Conservation (phyloP, 2,888 invertebrate genomes). For the Callosobruchus maculatus region DNA sequence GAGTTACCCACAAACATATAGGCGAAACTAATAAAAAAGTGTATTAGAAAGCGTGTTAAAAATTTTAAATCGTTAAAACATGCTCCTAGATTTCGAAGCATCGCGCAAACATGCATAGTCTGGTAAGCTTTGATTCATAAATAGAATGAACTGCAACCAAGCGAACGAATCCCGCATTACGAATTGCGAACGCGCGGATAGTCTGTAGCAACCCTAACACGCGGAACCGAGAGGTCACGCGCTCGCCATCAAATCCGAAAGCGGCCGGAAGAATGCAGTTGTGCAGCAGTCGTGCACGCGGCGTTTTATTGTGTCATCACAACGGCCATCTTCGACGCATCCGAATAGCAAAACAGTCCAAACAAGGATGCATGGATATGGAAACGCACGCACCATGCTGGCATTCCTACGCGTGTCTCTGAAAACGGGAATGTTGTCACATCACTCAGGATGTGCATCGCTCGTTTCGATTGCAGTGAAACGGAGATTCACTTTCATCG, state of each 20-base stretch:
- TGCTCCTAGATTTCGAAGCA: too few species aligned
- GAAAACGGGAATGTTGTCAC: background rate
- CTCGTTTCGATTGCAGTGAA: background rate
- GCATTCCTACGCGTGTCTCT: background rate
- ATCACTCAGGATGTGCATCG: background rate
- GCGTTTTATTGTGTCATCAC: background rate
- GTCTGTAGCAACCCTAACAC: background rate
- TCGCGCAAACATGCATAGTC: too few species aligned
- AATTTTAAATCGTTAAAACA: too few species aligned
- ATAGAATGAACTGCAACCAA: too few species aligned
- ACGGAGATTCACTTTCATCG: background rate
- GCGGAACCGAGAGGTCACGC: background rate
- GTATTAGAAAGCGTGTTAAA: too few species aligned
- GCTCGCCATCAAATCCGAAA: background rate
- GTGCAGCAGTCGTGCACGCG: background rate
- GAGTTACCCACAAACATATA: too few species aligned
- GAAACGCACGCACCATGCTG: background rate
- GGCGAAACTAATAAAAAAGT: too few species aligned
- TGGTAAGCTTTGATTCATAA: too few species aligned
- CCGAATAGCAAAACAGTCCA: background rate
- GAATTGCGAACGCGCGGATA: too few species aligned
- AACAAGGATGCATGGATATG: background rate
- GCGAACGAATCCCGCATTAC: too few species aligned
- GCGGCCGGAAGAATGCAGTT: background rate
- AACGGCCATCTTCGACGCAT: background rate